phyloP scores from a whole-genome alignment of 2,888 invertebrate genomes.

The Hermodice carunculata region DNA sequence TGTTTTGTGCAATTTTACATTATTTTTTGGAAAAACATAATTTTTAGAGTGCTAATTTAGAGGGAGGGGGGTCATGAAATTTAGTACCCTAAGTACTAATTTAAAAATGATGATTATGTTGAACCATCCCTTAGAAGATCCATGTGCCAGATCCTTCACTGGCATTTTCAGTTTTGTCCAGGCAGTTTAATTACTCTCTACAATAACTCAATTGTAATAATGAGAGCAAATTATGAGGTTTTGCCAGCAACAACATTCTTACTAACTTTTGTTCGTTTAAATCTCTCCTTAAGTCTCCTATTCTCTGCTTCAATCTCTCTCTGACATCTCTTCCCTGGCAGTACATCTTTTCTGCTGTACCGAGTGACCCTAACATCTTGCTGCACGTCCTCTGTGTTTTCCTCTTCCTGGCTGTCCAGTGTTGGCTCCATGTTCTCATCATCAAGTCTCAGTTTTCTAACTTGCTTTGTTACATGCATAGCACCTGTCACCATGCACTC shows the following conservation, averaged over 20 bases:
- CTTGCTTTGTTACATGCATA: neutral
- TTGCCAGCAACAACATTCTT: neutral
- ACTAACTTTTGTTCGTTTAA: conserved; percentile 9
- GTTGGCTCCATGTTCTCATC: neutral
- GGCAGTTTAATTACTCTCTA: no score
- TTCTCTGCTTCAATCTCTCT: neutral
- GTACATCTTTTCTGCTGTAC: neutral
- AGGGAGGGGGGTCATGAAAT: no score
- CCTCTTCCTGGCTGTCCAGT: neutral
- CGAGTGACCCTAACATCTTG: neutral
- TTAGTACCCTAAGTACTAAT: no score
- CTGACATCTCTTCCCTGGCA: neutral
- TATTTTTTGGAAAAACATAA: no score
- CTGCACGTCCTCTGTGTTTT: neutral
- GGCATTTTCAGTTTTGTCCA: no score
- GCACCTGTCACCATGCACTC: neutral
- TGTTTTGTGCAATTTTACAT: no score
- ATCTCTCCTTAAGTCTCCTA: neutral
- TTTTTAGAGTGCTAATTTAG: no score
- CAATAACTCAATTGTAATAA: no score
- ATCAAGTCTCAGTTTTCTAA: conserved; percentile 1
- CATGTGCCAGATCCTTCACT: no score
- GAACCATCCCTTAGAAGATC: no score
- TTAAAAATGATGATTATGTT: no score
- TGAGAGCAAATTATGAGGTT: neutral